Percentiles rank a stretch among this genome's conserved stretches.
Conservation (phyloP, 37 sponge, comb jelly and placozoan species). For the Tethya wilhelma region DNA sequence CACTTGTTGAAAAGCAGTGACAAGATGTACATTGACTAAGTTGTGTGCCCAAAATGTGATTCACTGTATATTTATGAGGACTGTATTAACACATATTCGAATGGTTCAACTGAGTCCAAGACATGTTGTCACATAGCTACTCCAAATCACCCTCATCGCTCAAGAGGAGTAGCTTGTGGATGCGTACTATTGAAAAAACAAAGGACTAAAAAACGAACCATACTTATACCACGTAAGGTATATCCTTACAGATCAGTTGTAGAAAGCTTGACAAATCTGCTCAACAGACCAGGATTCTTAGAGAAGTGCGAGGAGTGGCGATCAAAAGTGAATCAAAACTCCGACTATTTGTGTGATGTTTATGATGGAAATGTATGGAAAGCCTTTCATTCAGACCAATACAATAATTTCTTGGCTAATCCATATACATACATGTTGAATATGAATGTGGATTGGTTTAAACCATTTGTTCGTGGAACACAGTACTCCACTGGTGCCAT, state of each 20-base stretch:
- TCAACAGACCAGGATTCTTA: conserved; percentile 32
- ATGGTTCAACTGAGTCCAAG: conserved; percentile 29
- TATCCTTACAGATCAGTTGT: conserved; percentile 39
- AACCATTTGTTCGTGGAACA: conserved; percentile 32
- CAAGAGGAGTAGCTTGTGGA: conserved; percentile 22
- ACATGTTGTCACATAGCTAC: conserved; percentile 42
- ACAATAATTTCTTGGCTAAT: conserved; percentile 9
- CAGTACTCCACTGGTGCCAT: conserved; percentile 66
- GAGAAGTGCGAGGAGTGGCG: conserved; percentile 38
- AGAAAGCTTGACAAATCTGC: not conserved
- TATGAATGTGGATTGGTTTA: conserved; percentile 72
- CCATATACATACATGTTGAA: conserved; percentile 42
- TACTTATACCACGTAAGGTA: conserved; percentile 41
- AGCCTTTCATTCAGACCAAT: conserved; percentile 1
- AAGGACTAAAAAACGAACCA: not conserved
- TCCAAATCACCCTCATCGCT: conserved; percentile 60
- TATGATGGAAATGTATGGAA: conserved; percentile 67
- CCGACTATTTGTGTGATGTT: conserved; percentile 29
- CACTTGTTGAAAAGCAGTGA: not conserved
- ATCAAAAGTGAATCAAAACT: not conserved
- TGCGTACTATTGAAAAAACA: conserved; percentile 30
- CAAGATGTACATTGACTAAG: conserved; percentile 36
- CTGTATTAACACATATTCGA: conserved; percentile 13
- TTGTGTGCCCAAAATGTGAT: conserved; percentile 61
- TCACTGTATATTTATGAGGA: conserved; percentile 51